phyloP scores from a whole-genome alignment of 1,140 invertebrate genomes.

The Plodia interpunctella region DNA sequence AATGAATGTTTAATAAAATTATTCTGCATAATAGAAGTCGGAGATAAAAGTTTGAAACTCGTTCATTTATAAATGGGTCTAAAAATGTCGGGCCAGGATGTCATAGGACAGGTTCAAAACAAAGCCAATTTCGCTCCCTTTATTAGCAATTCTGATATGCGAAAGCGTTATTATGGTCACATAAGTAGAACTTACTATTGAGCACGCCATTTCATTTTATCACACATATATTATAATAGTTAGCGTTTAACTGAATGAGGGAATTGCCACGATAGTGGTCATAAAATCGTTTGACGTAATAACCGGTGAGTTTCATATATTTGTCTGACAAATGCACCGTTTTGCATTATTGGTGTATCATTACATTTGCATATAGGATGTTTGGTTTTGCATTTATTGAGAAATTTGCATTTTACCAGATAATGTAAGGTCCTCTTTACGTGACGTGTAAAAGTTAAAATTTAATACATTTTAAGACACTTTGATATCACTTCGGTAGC shows the following conservation, averaged over 20 bases:
- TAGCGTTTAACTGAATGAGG: constrained; percentile 59
- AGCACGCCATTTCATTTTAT: constrained; percentile 54
- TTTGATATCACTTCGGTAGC: not conserved
- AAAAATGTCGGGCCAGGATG: not conserved
- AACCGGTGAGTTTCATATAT: constrained; percentile 62
- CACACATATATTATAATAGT: constrained; percentile 53
- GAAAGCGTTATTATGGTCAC: constrained; percentile 60
- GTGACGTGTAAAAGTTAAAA: too few relatives aligned
- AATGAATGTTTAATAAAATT: too few relatives aligned
- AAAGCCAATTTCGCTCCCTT: constrained; percentile 43
- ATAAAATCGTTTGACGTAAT: constrained; percentile 66
- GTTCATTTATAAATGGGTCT: too few relatives aligned
- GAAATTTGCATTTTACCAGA: constrained; percentile 30
- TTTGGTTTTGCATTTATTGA: constrained; percentile 30
- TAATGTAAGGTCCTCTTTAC: not conserved
- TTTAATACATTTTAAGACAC: not conserved
- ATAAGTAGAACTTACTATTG: constrained; percentile 54
- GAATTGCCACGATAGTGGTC: constrained; percentile 56
- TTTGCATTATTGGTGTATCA: constrained; percentile 48
- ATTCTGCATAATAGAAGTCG: too few relatives aligned
- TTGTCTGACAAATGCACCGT: constrained; percentile 62
- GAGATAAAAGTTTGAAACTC: too few relatives aligned
- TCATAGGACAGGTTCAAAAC: not conserved
- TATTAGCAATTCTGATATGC: constrained; percentile 70
- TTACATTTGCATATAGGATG: constrained; percentile 46